Conservation (phyloP, 2,888 invertebrate species). For the Apamea sordens region DNA sequence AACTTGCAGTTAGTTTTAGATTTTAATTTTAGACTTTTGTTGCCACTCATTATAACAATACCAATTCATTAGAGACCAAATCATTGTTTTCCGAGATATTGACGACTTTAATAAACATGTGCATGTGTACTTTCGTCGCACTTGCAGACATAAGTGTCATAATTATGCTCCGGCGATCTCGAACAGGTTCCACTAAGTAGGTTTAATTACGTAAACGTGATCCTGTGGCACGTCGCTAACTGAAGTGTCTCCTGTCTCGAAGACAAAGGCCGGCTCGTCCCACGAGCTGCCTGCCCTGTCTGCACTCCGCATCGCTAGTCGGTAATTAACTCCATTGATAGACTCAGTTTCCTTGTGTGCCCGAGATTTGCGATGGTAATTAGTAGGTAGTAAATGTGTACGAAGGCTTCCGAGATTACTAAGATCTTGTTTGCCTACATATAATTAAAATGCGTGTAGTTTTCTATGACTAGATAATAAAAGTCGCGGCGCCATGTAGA, state of each 20-base stretch:
- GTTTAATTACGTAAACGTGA: conserved; percentile 62
- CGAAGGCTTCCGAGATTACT: conserved; percentile 20
- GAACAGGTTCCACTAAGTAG: conserved; percentile 56
- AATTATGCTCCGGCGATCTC: conserved; percentile 40
- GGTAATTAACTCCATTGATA: conserved; percentile 34
- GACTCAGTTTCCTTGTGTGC: conserved; percentile 23
- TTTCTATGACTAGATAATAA: conserved; percentile 26
- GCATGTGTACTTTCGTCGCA: conserved; percentile 3
- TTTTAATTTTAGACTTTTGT: neutral
- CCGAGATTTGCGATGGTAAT: conserved; percentile 38
- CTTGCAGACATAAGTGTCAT: conserved; percentile 27
- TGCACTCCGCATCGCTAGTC: conserved; percentile 1
- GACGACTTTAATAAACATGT: neutral
- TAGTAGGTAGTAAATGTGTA: conserved; percentile 23
- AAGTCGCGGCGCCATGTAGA: conserved; percentile 25
- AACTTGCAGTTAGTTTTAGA: neutral
- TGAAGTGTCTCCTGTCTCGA: conserved; percentile 8
- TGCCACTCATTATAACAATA: neutral
- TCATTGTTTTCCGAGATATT: neutral
- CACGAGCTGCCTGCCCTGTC: conserved; percentile 5
- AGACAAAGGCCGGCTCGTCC: conserved; percentile 38
- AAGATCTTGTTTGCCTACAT: conserved; percentile 22
- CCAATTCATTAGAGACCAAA: neutral
- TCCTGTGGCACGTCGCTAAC: conserved; percentile 37
- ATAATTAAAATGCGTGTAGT: conserved; percentile 28